Percentiles rank a stretch among this genome's conserved stretches.
Conservation (phyloP, 2,888 invertebrate genomes). For the Deroplatys truncata region DNA sequence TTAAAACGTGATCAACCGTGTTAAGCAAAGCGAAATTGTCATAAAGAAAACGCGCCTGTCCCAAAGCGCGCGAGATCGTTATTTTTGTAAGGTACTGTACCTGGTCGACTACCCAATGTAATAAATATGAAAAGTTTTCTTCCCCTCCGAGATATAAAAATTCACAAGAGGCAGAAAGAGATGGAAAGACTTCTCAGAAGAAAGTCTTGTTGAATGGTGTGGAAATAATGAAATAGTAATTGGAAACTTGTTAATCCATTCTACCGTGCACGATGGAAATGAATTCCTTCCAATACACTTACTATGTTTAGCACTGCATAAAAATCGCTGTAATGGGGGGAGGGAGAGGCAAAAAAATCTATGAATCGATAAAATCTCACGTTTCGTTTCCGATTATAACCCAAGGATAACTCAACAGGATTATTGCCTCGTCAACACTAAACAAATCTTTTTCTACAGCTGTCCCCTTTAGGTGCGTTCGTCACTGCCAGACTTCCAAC, state of each 20-base stretch:
- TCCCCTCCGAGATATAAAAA: not conserved
- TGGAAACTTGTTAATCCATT: not conserved
- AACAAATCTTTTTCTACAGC: too few species aligned
- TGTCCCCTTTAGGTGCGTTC: too few species aligned
- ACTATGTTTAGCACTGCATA: not conserved
- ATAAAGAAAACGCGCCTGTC: too few species aligned
- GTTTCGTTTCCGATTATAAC: not conserved
- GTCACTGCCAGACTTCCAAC: too few species aligned
- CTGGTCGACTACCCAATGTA: not conserved
- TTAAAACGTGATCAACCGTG: too few species aligned
- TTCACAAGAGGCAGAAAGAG: not conserved
- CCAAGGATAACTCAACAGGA: not conserved
- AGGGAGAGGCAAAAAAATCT: not conserved
- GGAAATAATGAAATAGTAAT: not conserved
- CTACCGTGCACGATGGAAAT: not conserved
- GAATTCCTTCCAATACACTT: not conserved
- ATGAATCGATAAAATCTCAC: not conserved
- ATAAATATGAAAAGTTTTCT: not conserved
- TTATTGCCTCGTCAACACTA: too few species aligned
- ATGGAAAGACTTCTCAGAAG: not conserved
- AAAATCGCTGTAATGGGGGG: not conserved
- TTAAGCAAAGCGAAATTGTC: too few species aligned
- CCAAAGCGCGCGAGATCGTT: not conserved
- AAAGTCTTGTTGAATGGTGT: not conserved
- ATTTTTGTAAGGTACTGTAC: not conserved